These are phyloP conservation scores for Mustela lutreola DNA, from an alignment of 2,113 vertebrate species.

Conservation along the genomic window DNA sequence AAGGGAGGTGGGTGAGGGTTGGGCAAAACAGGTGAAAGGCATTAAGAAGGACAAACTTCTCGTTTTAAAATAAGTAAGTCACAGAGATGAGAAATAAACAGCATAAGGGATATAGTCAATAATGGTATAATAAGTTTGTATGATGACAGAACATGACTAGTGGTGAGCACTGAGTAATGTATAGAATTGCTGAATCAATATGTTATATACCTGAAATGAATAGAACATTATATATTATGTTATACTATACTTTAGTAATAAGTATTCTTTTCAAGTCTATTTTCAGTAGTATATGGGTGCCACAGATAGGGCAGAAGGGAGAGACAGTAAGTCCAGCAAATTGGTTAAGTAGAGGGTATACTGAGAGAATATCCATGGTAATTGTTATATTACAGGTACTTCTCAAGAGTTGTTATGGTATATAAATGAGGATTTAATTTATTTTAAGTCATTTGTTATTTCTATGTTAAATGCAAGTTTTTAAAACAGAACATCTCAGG, in stretches of 20 bases:
- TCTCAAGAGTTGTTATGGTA: not conserved
- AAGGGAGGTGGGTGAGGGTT: not conserved
- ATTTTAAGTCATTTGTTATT: not conserved
- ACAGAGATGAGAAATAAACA: not conserved
- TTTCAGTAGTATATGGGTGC: not conserved
- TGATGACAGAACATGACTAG: not conserved
- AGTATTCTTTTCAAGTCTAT: not conserved
- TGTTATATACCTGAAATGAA: not conserved
- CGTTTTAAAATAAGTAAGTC: not conserved
- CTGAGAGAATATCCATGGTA: not conserved
- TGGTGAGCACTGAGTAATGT: not conserved
- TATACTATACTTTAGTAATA: not conserved
- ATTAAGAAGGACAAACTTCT: not conserved
- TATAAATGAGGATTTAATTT: not conserved
- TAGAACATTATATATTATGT: not conserved
- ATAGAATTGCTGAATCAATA: not conserved
- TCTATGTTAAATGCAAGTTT: not conserved
- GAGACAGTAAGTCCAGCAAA: not conserved
- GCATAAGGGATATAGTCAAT: not conserved
- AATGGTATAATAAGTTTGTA: not conserved
- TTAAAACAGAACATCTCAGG: not conserved
- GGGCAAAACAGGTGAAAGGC: not conserved
- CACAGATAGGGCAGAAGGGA: accelerated
- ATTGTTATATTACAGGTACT: not conserved
- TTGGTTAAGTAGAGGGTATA: not conserved